Percentiles rank a stretch among this genome's conserved stretches.
Conservation (phyloP, 2,113 vertebrate species). For the Jacana jacana region DNA sequence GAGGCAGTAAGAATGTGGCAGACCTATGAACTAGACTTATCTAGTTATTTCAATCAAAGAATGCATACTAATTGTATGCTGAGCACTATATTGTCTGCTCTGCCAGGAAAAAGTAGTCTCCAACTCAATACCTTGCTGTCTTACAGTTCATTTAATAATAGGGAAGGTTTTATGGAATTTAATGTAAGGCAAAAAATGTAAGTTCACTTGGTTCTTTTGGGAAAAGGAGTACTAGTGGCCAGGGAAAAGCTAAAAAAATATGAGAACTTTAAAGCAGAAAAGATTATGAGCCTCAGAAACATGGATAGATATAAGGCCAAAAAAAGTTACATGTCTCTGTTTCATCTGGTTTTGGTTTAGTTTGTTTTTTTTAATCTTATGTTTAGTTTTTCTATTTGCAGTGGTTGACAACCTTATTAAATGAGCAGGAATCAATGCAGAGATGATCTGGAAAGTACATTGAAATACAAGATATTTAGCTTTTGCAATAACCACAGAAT, state of each 20-base stretch:
- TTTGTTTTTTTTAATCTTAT: not conserved
- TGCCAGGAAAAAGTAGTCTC: not conserved
- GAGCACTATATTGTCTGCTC: not conserved
- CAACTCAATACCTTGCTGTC: not conserved
- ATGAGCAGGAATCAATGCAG: not conserved
- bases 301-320: not conserved
- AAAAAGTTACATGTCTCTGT: not conserved
- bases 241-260: not conserved
- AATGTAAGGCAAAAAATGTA: not conserved
- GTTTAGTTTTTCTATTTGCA: not conserved
- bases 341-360: not conserved
- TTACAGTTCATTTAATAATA: not conserved
- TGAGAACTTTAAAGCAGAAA: not conserved
- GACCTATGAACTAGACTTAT: not conserved
- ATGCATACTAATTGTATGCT: not conserved
- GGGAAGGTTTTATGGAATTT: not conserved
- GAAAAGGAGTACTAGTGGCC: not conserved
- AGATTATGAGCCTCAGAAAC: not conserved
- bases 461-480: not conserved
- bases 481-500: not conserved
- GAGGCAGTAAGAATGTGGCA: not conserved
- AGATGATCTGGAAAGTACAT: not conserved
- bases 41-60: not conserved
- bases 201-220: not conserved
- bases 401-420: not conserved